Base-by-base conservation (phyloP, 2,888 invertebrate genomes). In the Epistrophe eligans region DNA sequence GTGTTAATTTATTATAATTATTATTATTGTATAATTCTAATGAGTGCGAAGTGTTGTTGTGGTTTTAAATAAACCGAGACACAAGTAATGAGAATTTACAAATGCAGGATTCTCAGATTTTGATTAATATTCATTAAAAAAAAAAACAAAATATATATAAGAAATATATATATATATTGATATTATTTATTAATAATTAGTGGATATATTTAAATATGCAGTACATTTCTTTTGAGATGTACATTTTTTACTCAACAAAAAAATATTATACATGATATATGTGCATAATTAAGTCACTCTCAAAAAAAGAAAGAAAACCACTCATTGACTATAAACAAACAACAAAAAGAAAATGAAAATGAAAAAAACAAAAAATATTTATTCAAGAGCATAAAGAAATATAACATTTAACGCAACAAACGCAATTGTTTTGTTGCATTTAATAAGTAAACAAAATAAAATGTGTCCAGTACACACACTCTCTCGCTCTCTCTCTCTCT, bases 171-270 rank as follows among this genome's bases (percentile, higher is more conserved):
- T 70, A 43, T 58, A 79, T 85, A 88, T 85, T 89, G 87, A 89
- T 88, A 85, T 77, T 85, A 83, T 88, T 80, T 85, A 89, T 87
- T 83, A 77, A 87, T 87, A 83, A 87, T 87, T 89, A 84, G 84
- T 84, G 80, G 80, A 81, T 84, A 85, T 84, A 89, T 84, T 84
- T 82, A 88, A 88, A 88, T 89, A 88, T 88, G 83, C 88, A 87
- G 89, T 88, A 87, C 89, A 89, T 89, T 89, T 89, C 89, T 89
- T 89, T 89, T 89, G 89, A 89, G 85, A 89, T 89, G 89, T 87
- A 88, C 88, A 89, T 89, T 89, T 89, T 89, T 89, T 89, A 84
- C 80, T 88, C 80, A 77, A 81, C 77, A 88, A 84, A 87, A 67
- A 72, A 73, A 85, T 79, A 84, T 79, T 79, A 84, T 81, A 88